These are phyloP conservation scores for Simalia tracyae DNA, from an alignment of 2,797 vertebrate species.

Conservation along the genomic window DNA sequence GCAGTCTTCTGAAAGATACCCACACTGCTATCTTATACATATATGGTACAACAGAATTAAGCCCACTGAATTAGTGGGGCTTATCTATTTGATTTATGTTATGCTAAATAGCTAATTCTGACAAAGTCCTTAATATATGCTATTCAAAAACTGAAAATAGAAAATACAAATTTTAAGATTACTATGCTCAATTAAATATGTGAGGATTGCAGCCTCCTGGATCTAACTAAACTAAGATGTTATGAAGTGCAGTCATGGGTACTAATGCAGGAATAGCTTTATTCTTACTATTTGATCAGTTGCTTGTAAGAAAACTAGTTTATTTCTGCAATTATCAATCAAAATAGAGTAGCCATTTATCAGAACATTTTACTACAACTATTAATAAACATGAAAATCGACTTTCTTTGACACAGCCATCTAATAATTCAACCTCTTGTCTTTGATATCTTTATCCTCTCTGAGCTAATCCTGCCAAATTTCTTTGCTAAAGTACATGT, in stretches of 20 bases:
- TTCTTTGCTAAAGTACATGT: slow-evolving; percentile 74
- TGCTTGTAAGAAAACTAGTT: accelerated
- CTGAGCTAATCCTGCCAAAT: slow-evolving; percentile 80
- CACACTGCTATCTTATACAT: neutral
- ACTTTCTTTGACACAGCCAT: slow-evolving; percentile 69
- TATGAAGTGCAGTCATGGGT: neutral
- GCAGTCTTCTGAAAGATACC: neutral
- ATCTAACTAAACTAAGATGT: neutral
- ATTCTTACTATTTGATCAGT: neutral
- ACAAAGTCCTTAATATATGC: neutral
- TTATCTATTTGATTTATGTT: neutral
- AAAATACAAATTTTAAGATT: neutral
- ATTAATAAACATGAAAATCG: slow-evolving; percentile 71
- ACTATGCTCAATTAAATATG: neutral
- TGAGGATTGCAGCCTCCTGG: neutral
- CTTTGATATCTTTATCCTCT: slow-evolving; percentile 78
- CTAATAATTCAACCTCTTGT: slow-evolving; percentile 78
- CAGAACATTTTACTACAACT: slow-evolving; percentile 43
- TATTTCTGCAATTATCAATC: neutral
- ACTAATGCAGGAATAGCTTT: neutral
- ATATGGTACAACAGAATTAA: neutral
- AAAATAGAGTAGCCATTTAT: neutral
- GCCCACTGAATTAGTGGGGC: neutral
- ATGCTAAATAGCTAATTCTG: neutral
- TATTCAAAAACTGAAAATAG: neutral